These are phyloP conservation scores for Stichopus chloronotus DNA, from an alignment of 35 echinoderm and acorn worm species.

Conservation along the genomic window DNA sequence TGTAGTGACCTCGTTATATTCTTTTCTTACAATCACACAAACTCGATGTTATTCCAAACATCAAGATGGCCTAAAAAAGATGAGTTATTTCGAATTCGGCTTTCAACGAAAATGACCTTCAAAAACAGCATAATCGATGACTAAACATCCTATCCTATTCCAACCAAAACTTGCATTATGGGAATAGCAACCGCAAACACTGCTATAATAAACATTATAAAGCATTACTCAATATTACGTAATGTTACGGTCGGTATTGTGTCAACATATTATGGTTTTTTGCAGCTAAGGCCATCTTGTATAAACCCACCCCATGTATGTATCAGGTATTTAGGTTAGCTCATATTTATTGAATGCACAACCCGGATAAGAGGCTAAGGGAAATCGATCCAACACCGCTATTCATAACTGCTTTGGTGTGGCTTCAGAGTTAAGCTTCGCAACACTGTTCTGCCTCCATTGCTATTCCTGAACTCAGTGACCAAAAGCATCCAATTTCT, in stretches of 20 bases:
- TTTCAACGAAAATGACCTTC: constrained; percentile 53
- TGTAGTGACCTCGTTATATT: not conserved
- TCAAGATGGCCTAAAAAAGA: not conserved
- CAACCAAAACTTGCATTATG: constrained; percentile 40
- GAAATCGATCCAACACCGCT: not conserved
- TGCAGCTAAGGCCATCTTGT: constrained; percentile 54
- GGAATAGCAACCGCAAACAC: constrained; percentile 5
- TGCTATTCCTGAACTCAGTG: not conserved
- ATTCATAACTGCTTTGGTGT: not conserved
- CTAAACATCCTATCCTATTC: not conserved
- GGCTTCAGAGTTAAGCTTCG: not conserved
- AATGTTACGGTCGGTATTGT: constrained; percentile 26
- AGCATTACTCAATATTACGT: constrained; percentile 59
- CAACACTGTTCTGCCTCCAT: not conserved
- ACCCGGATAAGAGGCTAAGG: constrained; percentile 18
- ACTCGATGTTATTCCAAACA: not conserved
- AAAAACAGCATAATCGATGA: constrained; percentile 36
- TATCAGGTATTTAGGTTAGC: constrained; percentile 42
- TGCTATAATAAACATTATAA: constrained; percentile 43
- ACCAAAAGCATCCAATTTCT: not conserved
- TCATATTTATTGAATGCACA: constrained; percentile 50
- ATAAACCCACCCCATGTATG: constrained; percentile 34
- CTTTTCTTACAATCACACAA: not conserved
- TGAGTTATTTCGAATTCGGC: not conserved
- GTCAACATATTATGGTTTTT: constrained; percentile 59